phyloP scores from a whole-genome alignment of 2,113 vertebrate species.

The Podarcis raffonei region DNA sequence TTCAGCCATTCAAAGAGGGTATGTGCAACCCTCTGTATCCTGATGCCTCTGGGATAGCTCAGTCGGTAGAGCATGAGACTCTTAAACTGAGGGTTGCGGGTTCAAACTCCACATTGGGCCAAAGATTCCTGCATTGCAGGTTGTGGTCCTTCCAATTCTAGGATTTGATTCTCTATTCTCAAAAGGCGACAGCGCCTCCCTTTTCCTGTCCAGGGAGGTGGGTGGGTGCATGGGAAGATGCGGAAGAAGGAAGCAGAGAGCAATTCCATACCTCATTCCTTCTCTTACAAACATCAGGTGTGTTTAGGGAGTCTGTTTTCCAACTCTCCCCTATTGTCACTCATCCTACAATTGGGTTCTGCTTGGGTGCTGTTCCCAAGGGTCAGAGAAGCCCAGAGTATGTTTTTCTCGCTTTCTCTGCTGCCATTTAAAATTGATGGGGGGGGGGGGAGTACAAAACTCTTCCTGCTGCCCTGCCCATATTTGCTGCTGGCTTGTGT shows the following conservation, averaged over 20 bases:
- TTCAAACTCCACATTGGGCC: no score
- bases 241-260: not conserved
- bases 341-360: constrained; percentile 59
- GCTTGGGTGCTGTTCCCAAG: constrained; percentile 53
- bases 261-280: no score
- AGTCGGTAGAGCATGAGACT: no score
- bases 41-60: no score
- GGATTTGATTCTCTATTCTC: no score
- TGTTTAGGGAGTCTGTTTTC: not conserved
- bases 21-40: no score
- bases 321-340: constrained; percentile 62
- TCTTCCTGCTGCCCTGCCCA: not conserved
- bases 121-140: no score
- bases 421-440: constrained; percentile 52
- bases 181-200: not conserved
- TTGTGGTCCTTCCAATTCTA: no score
- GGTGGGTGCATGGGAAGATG: no score
- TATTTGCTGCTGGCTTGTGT: constrained; percentile 66
- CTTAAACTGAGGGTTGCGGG: no score
- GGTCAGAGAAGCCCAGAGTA: constrained; percentile 58
- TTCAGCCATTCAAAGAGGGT: no score
- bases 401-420: not conserved
- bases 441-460: constrained; percentile 36
- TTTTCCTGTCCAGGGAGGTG: not conserved
- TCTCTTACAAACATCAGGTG: not conserved